Evolutionary conservation across 2,797 vertebrate species (phyloP).

Genomic region (Pipistrellus nathusii): DNA sequence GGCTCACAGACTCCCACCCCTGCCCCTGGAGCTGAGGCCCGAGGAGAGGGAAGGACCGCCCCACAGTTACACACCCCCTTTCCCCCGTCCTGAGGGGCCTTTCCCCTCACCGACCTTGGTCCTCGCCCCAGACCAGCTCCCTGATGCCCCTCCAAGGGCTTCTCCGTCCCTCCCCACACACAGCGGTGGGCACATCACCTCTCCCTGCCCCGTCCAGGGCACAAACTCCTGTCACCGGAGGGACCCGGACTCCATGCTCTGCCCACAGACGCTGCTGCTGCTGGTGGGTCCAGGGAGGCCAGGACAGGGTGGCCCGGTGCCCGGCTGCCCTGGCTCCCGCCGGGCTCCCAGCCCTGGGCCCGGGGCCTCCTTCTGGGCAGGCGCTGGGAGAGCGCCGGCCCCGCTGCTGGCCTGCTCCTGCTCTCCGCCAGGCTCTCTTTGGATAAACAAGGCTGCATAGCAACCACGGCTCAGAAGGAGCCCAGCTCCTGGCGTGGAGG

Average conservation of each 20-base stretch:
- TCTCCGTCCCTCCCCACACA: background rate
- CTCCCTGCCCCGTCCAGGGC: conserved; percentile 76
- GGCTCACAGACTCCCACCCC: background rate
- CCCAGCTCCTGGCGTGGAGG: conserved; percentile 33
- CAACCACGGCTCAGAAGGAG: conserved; percentile 85
- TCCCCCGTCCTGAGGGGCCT: rapidly evolving
- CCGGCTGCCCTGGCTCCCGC: background rate
- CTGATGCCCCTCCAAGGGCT: background rate
- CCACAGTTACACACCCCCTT: background rate
- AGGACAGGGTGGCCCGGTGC: background rate
- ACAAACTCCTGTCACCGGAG: conserved; percentile 31
- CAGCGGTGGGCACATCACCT: background rate
- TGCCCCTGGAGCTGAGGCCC: background rate
- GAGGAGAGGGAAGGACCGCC: background rate
- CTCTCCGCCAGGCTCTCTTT: conserved; percentile 70
- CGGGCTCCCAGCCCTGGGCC: background rate
- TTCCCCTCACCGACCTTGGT: no score
- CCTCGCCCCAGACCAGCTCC: background rate
- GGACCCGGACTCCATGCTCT: conserved; percentile 30
- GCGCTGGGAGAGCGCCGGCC: background rate
- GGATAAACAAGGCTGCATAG: conserved; percentile 88
- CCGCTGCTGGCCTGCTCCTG: background rate
- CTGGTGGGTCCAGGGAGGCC: background rate
- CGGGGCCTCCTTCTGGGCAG: background rate
- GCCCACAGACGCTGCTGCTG: background rate